Base-by-base conservation (phyloP, 2,113 vertebrate genomes). In the Desmodus rotundus region DNA sequence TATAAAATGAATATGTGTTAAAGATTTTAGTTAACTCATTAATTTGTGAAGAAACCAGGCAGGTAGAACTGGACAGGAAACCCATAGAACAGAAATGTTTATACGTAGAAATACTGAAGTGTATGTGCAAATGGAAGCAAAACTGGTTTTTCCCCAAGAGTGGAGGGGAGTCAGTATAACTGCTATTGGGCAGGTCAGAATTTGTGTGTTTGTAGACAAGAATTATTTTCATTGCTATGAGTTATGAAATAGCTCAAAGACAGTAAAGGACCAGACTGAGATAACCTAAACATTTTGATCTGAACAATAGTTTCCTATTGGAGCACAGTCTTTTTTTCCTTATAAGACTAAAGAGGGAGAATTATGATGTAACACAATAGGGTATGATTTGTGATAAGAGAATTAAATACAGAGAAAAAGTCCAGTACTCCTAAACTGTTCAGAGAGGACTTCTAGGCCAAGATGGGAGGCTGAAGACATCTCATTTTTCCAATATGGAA, bases 1-100 rank as follows among this genome's bases (percentile, higher is more conserved):
- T 89, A 91, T 73, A 90, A 89, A 84, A 47, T 83, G n/a, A 94
- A 67, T 61, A 50, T 24, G 17, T 52, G 24, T 76, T 97, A 85
- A 93, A 72, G 33, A 65, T 76, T 87, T 93, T 92, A 72, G 16
- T 92, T 72, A 83, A 52, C 19, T 87, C 52, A 84, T 73, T 91
- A 91, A 84, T 93, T 9, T 36, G 0, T 12, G n/a, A 89, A 74
- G 50, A 58, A 63, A 76, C 10, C 26, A 82, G 17, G 63, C 73
- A 89, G n/a, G 77, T 86, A 92, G 68, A 95, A 63, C 11, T 41
- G 8, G 52, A 4, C 17, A 85, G 38, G 56, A 19, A 85, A 78
- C 77, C 45, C 83, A 6, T 41, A 52, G 47, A 87, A 41, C 20
- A 76, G 43, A 96, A 78, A 81, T 13, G 26, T 94, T 83, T 89